Conservation (phyloP, 2,888 invertebrate genomes). For the Pecten maximus region DNA sequence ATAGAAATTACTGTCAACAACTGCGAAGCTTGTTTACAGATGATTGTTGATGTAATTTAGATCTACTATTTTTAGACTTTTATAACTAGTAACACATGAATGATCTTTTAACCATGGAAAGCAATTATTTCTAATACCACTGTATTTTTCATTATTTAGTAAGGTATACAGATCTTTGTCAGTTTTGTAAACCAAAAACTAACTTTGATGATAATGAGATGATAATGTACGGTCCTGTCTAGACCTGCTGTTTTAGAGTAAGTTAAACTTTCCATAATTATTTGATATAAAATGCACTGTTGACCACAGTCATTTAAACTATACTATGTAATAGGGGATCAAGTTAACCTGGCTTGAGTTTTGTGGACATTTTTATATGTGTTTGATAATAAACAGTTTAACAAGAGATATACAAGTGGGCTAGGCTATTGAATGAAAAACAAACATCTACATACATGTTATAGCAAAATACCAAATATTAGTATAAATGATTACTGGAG, state of each 20-base stretch:
- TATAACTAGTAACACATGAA: too few relatives aligned
- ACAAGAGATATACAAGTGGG: background rate
- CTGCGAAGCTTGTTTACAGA: background rate
- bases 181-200: too few relatives aligned
- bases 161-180: background rate
- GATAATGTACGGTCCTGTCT: background rate
- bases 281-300: background rate
- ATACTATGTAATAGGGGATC: background rate
- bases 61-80: background rate
- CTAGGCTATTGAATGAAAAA: background rate
- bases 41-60: background rate
- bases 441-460: background rate
- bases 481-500: background rate
- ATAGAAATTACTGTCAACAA: background rate
- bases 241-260: background rate
- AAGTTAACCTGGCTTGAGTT: background rate
- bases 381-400: background rate
- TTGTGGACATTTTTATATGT: background rate
- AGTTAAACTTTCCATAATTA: background rate
- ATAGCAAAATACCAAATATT: constrained; percentile 8
- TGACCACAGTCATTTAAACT: background rate
- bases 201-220: background rate
- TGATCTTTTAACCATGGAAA: too few relatives aligned
- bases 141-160: background rate
- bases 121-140: background rate